A percentile compares a stretch with the other conserved stretches of the same genome.
Conservation (phyloP, 92 coral and sea anemone species). For the Umimayanthus kanabou region DNA sequence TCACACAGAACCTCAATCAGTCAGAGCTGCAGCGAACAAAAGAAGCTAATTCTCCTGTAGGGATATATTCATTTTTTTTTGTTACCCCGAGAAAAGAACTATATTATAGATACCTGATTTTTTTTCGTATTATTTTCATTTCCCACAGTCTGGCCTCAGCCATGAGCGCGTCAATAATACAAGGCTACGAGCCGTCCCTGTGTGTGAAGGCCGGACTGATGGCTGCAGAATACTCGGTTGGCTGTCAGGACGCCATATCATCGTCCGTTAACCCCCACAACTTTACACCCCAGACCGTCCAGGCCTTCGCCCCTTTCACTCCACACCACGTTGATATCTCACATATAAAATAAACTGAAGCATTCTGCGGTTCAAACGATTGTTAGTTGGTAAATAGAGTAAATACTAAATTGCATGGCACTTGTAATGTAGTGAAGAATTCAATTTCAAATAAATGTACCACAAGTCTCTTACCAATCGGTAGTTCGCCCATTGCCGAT, state of each 20-base stretch:
- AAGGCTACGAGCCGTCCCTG: constrained; percentile 75
- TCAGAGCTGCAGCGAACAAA: background rate
- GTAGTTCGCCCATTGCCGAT: too few relatives aligned
- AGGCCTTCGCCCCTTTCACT: constrained; percentile 63
- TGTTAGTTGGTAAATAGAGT: background rate
- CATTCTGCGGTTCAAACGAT: background rate
- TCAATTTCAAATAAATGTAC: background rate
- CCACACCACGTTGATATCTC: constrained; percentile 66
- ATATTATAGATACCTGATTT: background rate
- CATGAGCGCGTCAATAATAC: constrained; percentile 73
- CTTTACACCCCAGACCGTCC: constrained; percentile 70
- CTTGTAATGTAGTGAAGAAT: background rate
- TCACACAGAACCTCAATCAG: too few relatives aligned
- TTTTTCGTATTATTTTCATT: constrained; percentile 13
- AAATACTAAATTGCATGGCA: background rate
- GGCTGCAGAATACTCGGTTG: constrained; percentile 85
- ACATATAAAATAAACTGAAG: constrained; percentile 30
- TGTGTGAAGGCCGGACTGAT: constrained; percentile 91
- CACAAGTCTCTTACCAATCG: background rate
- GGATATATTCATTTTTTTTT: too few relatives aligned
- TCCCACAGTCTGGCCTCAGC: constrained; percentile 87
- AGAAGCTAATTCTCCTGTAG: too few relatives aligned
- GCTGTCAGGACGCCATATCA: constrained; percentile 75
- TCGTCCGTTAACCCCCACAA: constrained; percentile 73
- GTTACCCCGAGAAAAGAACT: too few relatives aligned